Base-by-base conservation (phyloP, 2,113 vertebrate species). In the Cyrtonyx montezumae region DNA sequence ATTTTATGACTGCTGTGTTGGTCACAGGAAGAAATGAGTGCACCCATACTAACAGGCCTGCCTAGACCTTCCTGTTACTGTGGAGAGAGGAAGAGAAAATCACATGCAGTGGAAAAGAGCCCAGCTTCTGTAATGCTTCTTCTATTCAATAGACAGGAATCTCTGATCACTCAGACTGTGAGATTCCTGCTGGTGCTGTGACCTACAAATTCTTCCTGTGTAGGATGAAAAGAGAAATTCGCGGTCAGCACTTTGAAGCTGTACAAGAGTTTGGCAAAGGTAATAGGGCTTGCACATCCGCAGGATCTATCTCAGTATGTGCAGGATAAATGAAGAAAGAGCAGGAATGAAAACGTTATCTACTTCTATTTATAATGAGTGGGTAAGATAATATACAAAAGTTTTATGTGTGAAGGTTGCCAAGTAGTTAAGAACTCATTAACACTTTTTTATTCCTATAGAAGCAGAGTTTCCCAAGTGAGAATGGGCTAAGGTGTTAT, bases 181-280 rank as follows among this genome's bases (percentile, higher is more conserved):
- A 91, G 91, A 79, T 93, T 70, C 85, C 92, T 93, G 88, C 94
- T 95, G 82, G 45, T 90, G 42, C 53, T 0, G 0, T 93, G 90
- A 96, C 95, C 88, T 96, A 76, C 88, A 90, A 81, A 94, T 93
- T 79, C 70, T 88, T 36, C 79, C 73, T 78, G 79, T 23, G 1
- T 25, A 79, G 43, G 66, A 65, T 94, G 85, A 88, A 88, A 88
- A 84, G 32, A 55, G 62, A 71, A 80, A 65, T 90, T 86, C 45
- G 18, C 32, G 89, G 79, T 71, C 91, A 90, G 90, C 84, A 49
- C 90, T 95, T 93, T 91, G 87, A 94, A 92, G 82, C 43, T 85
- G 42, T 0, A 0, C 0, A 1, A 91, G 67, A 94, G 65, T 58
- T 37, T 85, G 81, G 68, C 82, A 78, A 69, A 90, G 65, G 71